Base-by-base conservation (phyloP, 2,797 vertebrate genomes). In the Peromyscus attwateri region DNA sequence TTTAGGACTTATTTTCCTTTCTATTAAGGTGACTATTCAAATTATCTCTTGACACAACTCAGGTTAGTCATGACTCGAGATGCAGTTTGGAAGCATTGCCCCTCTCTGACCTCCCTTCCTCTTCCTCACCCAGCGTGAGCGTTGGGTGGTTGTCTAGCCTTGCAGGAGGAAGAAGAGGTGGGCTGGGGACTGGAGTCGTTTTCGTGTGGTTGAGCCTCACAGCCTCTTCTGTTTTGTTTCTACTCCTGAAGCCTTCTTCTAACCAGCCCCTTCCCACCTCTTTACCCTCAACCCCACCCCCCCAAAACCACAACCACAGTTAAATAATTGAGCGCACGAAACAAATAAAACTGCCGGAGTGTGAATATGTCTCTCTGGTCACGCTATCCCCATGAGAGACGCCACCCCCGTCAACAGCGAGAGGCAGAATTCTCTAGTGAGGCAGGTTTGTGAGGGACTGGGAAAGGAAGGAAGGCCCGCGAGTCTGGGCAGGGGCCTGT, bases 261-360 rank as follows among this genome's bases (percentile, higher is more conserved):
- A 93, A 95, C 79, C 64, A 93, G 90, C 40, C 75, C 27, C 29
- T 97, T 94, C 70, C 60, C 60, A 68, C 62, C 29, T 94, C 66
- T 91, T 96, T 49, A 95, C 91, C 46, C 34, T 91, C 66, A 95
- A 91, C 52, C 81, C 73, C 55, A 89, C 52, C 71, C 52, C 81
- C n/a, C 25, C 0, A 34, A 97, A 97, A 77, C 97, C 96, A 95
- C 95, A 97, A 89, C 76, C 64, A 92, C 91, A 95, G 88, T 95
- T 81, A 96, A 97, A 75, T 90, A 97, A 96, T 96, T 75, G 95
- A 92, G 75, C 27, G 64, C 84, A 76, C 0, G 23, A 95, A 94
- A 94, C 90, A 92, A 96, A 95, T 71, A 97, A 93, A 96, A 95
- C 92, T 77, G 90, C 27, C 46, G 92, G 29, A 89, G 64, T 96